Evolutionary conservation across 2,797 vertebrate genomes (phyloP).

Genomic region (Hydrocynus forskahlii): DNA sequence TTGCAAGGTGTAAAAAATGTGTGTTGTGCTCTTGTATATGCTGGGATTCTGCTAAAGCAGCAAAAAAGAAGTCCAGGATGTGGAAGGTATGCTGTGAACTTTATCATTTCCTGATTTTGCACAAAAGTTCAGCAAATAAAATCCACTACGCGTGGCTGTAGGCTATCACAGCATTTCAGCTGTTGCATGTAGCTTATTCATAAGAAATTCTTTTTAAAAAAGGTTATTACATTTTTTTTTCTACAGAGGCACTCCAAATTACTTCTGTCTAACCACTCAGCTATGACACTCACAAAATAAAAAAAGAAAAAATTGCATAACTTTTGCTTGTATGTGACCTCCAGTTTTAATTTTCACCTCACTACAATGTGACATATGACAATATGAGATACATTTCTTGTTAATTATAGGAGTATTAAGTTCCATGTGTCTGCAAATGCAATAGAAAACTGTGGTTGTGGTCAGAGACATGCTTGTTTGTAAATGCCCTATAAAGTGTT

Average conservation of each 20-base stretch:
- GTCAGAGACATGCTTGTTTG: not conserved
- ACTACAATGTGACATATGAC: not conserved
- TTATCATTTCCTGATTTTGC: conserved; percentile 1
- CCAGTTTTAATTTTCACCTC: not conserved
- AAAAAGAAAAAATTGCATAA: not conserved
- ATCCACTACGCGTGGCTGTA: not conserved
- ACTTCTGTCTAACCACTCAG: not conserved
- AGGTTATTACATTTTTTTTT: not conserved
- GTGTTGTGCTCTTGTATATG: not conserved
- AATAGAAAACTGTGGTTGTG: not conserved
- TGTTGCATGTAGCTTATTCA: not conserved
- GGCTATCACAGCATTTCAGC: not conserved
- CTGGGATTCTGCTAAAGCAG: not conserved
- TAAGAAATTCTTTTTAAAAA: not conserved
- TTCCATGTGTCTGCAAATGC: not conserved
- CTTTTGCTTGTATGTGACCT: not conserved
- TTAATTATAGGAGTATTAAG: not conserved
- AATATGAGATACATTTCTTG: not conserved
- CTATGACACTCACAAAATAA: too few species aligned
- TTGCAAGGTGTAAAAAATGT: not conserved
- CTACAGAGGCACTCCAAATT: not conserved
- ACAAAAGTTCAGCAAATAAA: not conserved
- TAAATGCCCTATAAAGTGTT: not conserved
- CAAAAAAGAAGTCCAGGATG: not conserved
- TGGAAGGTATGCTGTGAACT: not conserved